Evolutionary conservation across 1,140 invertebrate species (phyloP), one percentile per base, ranked within the genome.

Genomic region (Portunus trituberculatus): DNA sequence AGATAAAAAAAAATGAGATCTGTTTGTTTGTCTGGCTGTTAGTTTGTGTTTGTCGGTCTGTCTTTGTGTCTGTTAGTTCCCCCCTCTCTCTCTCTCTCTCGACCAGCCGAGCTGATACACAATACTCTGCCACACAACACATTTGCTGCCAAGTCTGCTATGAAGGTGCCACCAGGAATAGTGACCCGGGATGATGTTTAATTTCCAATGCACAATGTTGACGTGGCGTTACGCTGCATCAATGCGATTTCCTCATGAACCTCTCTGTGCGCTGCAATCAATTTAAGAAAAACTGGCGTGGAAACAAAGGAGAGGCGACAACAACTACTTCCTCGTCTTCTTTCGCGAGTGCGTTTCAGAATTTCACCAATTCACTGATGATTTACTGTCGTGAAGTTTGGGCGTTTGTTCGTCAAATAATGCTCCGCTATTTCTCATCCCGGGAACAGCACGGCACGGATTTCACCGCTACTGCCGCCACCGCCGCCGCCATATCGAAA

Each of bases 321-420:
- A 76, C 20, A 76, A 25, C 67, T 76, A 25, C 67, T n/a, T 76
- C 67, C 20, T 76, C 67, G 6, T 76, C 67, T n/a, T 76, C 67
- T 76, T 76, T n/a, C 25, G 67, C 67, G 67, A 76, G 25, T n/a
- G 67, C 20, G 67, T 76, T 76, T 76, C 67, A 76, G n/a, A 76
- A 76, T 76, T 76, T 76, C 67, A n/a, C 67, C 67, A 76, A 76
- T 76, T 76, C 67, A n/a, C 67, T 76, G 67, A 76, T 25, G 67
- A 76, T 76, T 76, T 76, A 76, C 1, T 76, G 67, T 76, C 20
- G 67, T 8, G 20, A 25, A 76, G 67, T 76, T 76, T 76, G 67
- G 67, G 67, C 67, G 67, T 76, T 76, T 76, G 67, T 76, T 76
- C 67, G n/a, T 76, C 67, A 76, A 76, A 76, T 76, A 76, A 76